phyloP scores from a whole-genome alignment of 2,888 invertebrate species.

The Acanthopleura granulata region DNA sequence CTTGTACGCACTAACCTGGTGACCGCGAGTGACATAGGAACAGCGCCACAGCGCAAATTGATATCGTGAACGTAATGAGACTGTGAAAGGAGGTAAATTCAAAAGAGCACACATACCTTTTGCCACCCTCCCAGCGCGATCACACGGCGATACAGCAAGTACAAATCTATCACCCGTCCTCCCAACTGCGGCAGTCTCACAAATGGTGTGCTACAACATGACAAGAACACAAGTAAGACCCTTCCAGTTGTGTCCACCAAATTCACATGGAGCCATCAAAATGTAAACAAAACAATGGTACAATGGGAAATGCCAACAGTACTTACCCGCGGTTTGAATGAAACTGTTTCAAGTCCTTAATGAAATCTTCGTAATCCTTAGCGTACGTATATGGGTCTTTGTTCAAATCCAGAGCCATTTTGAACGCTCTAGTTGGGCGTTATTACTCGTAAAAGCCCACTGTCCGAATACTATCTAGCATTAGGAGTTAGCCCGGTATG shows the following conservation, averaged over 20 bases:
- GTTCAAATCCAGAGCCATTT: slow-evolving; percentile 77
- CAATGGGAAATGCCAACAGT: neutral
- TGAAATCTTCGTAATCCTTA: slow-evolving; percentile 83
- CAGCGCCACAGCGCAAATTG: slow-evolving; percentile 14
- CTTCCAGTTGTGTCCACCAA: neutral
- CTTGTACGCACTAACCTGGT: neutral
- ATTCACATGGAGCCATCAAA: neutral
- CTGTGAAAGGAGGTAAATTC: slow-evolving; percentile 49
- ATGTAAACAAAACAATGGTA: neutral
- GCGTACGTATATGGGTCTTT: slow-evolving; percentile 82
- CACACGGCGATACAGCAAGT: slow-evolving; percentile 90
- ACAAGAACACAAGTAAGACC: neutral
- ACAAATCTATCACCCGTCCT: slow-evolving; percentile 92
- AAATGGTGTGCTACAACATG: slow-evolving; percentile 76
- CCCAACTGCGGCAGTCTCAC: slow-evolving; percentile 84
- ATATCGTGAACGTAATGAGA: slow-evolving; percentile 18
- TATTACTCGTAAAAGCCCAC: neutral
- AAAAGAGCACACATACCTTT: slow-evolving; percentile 78
- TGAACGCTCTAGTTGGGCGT: slow-evolving; percentile 24
- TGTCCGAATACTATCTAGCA: neutral
- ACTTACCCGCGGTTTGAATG: slow-evolving; percentile 93
- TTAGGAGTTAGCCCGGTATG: neutral
- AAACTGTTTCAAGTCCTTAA: slow-evolving; percentile 89
- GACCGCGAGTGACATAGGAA: neutral
- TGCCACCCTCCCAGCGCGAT: slow-evolving; percentile 94